A percentile compares a stretch with the other conserved stretches of the same genome.
Conservation (phyloP, 2,113 vertebrate genomes). For the Pheucticus melanocephalus region DNA sequence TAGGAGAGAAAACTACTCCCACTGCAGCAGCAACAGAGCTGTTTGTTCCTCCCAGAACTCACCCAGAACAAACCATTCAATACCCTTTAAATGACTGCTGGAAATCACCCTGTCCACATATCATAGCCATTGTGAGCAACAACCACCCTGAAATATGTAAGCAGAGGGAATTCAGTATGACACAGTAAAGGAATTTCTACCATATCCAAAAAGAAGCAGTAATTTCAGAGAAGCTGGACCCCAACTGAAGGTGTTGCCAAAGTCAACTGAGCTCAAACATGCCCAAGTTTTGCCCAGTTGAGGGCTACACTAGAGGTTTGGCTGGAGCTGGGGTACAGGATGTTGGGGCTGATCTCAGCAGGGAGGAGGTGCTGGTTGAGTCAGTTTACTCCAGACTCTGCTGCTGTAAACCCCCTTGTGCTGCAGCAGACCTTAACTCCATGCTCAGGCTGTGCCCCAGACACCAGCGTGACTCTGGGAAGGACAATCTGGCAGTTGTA, state of each 20-base stretch:
- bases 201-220: background rate
- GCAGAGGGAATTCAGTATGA: background rate
- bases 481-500: background rate
- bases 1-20: background rate
- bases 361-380: background rate
- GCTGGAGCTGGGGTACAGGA: background rate
- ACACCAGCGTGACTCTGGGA: background rate
- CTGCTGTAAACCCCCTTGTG: background rate
- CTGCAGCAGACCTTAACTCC: background rate
- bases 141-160: background rate
- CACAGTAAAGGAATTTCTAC: background rate
- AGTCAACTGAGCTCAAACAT: background rate
- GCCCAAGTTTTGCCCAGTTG: background rate
- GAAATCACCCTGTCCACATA: background rate
- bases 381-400: background rate
- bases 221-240: background rate
- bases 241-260: background rate
- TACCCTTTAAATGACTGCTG: background rate
- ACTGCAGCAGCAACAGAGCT: background rate
- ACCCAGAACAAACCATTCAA: background rate
- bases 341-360: background rate
- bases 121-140: background rate
- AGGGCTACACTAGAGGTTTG: background rate
- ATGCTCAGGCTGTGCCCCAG: background rate
- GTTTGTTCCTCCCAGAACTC: background rate